Evolutionary conservation across 2,113 vertebrate genomes (phyloP).

Genomic region (Crotalus viridis): DNA sequence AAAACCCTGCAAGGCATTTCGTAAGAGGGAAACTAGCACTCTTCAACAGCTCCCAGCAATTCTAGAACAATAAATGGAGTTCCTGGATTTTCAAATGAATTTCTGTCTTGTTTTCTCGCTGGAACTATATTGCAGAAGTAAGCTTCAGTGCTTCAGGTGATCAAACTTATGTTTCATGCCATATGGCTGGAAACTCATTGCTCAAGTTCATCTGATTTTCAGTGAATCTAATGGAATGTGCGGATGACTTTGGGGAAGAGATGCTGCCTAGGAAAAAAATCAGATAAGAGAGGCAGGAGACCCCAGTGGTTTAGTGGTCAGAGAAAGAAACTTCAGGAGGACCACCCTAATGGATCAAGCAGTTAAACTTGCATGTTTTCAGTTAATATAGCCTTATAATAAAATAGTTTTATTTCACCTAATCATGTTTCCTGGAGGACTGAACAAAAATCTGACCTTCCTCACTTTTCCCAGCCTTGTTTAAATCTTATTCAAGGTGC

Average conservation of each 20-base stretch:
- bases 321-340: not conserved
- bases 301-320: not conserved
- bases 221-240: not conserved
- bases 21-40: not conserved
- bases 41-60: not conserved
- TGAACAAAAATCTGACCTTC: not conserved
- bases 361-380: not conserved
- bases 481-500: not conserved
- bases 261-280: not conserved
- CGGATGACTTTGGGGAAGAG: not conserved
- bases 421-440: not conserved
- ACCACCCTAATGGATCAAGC: not conserved
- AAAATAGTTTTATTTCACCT: not conserved
- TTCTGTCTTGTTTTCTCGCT: not conserved
- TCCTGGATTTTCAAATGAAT: not conserved
- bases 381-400: not conserved
- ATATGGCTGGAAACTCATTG: not conserved
- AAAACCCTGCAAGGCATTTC: not conserved
- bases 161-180: not conserved
- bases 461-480: not conserved
- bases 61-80: not conserved
- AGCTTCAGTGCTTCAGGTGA: not conserved
- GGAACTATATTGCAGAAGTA: not conserved
- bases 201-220: not conserved
- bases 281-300: not conserved